These are phyloP conservation scores for Varroa destructor DNA, from an alignment of 1,140 invertebrate species.

Conservation along the genomic window DNA sequence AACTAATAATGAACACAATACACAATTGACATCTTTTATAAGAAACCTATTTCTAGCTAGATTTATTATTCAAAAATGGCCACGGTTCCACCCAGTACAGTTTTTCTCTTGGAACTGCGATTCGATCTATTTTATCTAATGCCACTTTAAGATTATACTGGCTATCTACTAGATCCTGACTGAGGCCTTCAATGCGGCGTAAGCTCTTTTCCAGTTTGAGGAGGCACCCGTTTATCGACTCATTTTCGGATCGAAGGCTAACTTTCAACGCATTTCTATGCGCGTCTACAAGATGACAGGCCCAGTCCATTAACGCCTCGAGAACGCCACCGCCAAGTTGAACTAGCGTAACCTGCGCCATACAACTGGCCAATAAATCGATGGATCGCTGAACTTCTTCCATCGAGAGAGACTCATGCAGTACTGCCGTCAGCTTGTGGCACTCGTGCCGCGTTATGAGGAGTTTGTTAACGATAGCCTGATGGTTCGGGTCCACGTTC, in stretches of 20 bases:
- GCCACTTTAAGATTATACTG: conserved; percentile 14
- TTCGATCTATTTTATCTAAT: neutral
- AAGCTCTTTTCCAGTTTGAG: neutral
- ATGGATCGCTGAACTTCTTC: conserved; percentile 20
- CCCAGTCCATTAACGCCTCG: conserved; percentile 21
- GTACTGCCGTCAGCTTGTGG: neutral
- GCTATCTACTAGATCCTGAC: neutral
- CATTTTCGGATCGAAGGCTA: conserved; percentile 7
- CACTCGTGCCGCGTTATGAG: conserved; percentile 5
- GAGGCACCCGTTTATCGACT: neutral
- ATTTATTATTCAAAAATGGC: neutral
- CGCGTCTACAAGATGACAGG: conserved; percentile 15
- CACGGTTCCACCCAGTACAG: conserved; percentile 24
- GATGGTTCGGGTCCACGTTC: neutral
- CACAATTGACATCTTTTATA: no score
- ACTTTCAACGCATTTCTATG: conserved; percentile 18
- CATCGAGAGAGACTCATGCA: conserved; percentile 11
- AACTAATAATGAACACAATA: no score
- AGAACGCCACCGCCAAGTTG: neutral
- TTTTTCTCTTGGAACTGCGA: conserved; percentile 7
- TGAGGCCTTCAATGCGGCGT: neutral
- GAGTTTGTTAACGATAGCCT: neutral
- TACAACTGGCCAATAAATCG: conserved; percentile 8
- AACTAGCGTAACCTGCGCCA: neutral
- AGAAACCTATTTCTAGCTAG: no score